Evolutionary conservation across 2,797 vertebrate species (phyloP), one percentile per base, ranked within the genome.

Genomic region (Phoxinus dragarum): DNA sequence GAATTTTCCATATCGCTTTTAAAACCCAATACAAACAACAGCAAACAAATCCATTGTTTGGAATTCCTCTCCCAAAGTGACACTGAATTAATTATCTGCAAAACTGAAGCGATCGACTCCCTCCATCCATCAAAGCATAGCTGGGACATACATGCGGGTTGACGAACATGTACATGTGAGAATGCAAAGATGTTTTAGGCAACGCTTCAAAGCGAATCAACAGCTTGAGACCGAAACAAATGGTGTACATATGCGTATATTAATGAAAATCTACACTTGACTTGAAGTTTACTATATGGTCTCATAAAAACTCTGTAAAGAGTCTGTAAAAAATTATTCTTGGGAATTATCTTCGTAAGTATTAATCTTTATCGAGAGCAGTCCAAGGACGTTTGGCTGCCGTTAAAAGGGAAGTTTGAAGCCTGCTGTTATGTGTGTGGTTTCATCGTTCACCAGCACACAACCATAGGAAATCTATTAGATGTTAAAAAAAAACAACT

Each of bases 401-500:
- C 86, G 89, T 92, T 93, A 84, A 94, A 94, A 94, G 93, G 84
- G 82, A 86, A 85, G 85, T 89, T 89, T 82, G 88, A 56, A 44
- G 86, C 88, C 85, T 88, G 89, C 89, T 92, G 81, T 90, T 91
- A 86, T 84, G 86, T 90, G 86, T 93, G 93, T 90, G 92, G 92
- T 92, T 93, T 92, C 84, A 93, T 88, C 90, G 89, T 91, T 92
- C 80, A 66, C 82, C 88, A 89, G 87, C 66, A 91, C 90, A 91
- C 89, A 90, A 90, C 88, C 89, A 80, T 40, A 88, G 89, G 85
- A 93, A 92, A 93, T 92, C 82, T 91, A 90, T 93, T 89, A 89
- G 87, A 88, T 73, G n/a, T n/a, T n/a, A n/a, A n/a, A n/a, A 91
- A 73, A 80, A 82, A 82, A 42, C 77, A 77, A 16, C 36, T 27